phyloP scores from a whole-genome alignment of 2,797 vertebrate species.

The Apodemus agrarius region DNA sequence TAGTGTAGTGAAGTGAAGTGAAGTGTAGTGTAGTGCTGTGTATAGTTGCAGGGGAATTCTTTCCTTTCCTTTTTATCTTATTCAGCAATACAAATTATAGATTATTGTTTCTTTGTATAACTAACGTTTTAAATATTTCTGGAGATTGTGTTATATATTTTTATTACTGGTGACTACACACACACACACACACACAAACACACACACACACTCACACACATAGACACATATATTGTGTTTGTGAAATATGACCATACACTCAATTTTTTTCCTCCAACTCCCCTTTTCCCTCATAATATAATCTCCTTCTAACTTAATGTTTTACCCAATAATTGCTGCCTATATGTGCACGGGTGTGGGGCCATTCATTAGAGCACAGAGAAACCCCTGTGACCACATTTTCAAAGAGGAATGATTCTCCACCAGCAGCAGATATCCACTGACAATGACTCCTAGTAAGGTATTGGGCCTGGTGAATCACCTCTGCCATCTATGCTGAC shows the following conservation, averaged over 20 bases:
- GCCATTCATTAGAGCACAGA: not conserved
- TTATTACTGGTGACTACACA: not conserved
- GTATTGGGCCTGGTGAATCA: not conserved
- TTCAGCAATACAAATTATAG: not conserved
- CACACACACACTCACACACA: too few relatives aligned
- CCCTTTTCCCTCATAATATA: not conserved
- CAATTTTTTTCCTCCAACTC: not conserved
- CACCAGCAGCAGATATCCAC: not conserved
- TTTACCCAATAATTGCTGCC: not conserved
- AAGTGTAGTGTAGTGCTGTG: not conserved
- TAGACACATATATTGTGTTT: too few relatives aligned
- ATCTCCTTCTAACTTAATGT: not conserved
- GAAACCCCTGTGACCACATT: not conserved
- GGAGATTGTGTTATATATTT: not conserved
- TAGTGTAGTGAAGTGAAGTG: not conserved
- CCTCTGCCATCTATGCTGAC: not conserved
- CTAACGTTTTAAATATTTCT: not conserved
- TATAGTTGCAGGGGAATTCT: too few relatives aligned
- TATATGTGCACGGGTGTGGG: not conserved
- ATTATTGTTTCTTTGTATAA: not conserved
- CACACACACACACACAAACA: too few relatives aligned
- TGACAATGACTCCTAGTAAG: not conserved
- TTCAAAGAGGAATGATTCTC: not conserved
- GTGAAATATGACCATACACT: not conserved
- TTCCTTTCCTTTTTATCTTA: not conserved